These are phyloP conservation scores for Drosophila putrida DNA, from an alignment of 2,888 invertebrate species.

Conservation along the genomic window DNA sequence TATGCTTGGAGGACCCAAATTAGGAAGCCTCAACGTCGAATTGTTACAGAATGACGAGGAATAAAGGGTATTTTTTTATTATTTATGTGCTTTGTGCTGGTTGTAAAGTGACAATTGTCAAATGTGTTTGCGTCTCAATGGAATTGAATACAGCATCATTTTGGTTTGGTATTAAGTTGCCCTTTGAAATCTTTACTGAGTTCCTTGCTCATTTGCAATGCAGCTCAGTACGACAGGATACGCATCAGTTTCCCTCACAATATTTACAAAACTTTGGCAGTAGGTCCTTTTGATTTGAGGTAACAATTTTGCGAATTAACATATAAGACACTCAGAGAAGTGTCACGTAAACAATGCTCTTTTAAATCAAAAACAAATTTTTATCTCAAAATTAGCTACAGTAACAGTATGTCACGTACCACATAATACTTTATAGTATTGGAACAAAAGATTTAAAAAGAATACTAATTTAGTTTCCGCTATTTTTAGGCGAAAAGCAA, in stretches of 20 bases:
- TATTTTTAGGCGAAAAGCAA: not conserved
- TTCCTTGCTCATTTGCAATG: constrained; percentile 18
- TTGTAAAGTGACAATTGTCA: constrained; percentile 18
- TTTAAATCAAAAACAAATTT: not conserved
- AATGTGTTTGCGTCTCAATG: constrained; percentile 2
- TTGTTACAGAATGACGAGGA: constrained; percentile 2
- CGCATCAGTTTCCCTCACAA: constrained; percentile 5
- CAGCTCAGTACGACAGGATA: constrained; percentile 15
- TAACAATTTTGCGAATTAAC: constrained; percentile 12
- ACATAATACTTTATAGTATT: not conserved
- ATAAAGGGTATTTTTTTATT: constrained; percentile 24
- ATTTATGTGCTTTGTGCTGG: constrained; percentile 28
- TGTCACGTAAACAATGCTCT: constrained; percentile 12
- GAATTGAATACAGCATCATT: constrained; percentile 32
- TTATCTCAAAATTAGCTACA: not conserved
- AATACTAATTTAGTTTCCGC: not conserved
- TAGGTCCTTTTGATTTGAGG: not conserved
- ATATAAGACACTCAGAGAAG: constrained; percentile 5
- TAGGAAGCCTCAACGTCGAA: not conserved
- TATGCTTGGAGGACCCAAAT: constrained; percentile 1
- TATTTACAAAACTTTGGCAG: not conserved
- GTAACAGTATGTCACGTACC: not conserved
- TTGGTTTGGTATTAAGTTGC: not conserved
- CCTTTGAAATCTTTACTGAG: constrained; percentile 8
- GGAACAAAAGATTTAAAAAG: not conserved